These are phyloP conservation scores for Pocota personata DNA, from an alignment of 2,888 invertebrate genomes.

Conservation along the genomic window DNA sequence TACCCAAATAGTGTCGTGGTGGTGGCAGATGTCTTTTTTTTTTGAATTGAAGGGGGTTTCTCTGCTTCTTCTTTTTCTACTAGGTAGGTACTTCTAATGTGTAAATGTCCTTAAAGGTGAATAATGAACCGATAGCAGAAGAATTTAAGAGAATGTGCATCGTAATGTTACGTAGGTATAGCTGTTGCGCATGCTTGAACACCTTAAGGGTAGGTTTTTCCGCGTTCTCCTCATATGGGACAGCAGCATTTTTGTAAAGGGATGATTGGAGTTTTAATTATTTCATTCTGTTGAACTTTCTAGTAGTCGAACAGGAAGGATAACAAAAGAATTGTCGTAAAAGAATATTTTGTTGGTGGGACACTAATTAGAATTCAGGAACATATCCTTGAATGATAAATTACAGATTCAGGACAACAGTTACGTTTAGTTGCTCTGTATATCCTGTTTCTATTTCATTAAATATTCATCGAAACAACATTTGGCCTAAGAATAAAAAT, in stretches of 20 bases:
- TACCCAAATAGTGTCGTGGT: slow-evolving; percentile 28
- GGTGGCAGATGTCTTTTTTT: slow-evolving; percentile 70
- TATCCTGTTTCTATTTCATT: slow-evolving; percentile 56
- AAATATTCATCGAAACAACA: slow-evolving; percentile 69
- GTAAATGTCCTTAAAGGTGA: slow-evolving; percentile 68
- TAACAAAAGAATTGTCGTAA: slow-evolving; percentile 59
- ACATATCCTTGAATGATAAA: slow-evolving; percentile 53
- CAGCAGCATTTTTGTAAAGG: slow-evolving; percentile 1
- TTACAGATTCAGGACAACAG: slow-evolving; percentile 50
- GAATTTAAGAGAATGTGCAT: slow-evolving; percentile 47
- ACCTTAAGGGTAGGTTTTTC: slow-evolving; percentile 61
- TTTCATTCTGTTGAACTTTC: neutral
- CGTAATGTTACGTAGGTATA: slow-evolving; percentile 41
- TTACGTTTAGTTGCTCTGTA: neutral
- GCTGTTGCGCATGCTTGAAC: slow-evolving; percentile 68
- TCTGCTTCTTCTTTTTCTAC: neutral
- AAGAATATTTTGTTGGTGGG: slow-evolving; percentile 40
- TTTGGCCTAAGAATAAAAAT: slow-evolving; percentile 55
- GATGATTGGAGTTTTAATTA: neutral
- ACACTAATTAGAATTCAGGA: slow-evolving; percentile 60
- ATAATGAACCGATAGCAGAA: slow-evolving; percentile 24
- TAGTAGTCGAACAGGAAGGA: slow-evolving; percentile 16
- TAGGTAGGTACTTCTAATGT: slow-evolving; percentile 30
- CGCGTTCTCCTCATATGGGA: slow-evolving; percentile 26
- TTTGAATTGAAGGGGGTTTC: slow-evolving; percentile 15